These are phyloP conservation scores for Zapus hudsonius DNA, from an alignment of 2,113 vertebrate genomes.

Conservation along the genomic window DNA sequence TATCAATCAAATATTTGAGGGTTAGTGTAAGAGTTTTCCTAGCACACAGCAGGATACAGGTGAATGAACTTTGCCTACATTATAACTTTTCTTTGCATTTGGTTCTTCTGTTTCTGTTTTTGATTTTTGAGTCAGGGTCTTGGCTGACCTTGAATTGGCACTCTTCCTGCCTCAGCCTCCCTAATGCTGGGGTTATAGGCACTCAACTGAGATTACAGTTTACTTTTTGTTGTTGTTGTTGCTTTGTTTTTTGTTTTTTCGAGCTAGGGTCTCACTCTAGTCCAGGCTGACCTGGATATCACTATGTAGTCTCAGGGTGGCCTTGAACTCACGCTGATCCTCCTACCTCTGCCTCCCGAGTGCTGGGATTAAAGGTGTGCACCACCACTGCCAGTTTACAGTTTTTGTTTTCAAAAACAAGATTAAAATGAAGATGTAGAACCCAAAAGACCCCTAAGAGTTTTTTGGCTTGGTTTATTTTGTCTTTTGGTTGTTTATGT, in stretches of 20 bases:
- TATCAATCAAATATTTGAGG: background rate
- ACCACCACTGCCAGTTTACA: background rate
- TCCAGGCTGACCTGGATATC: too few relatives aligned
- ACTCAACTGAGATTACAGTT: too few relatives aligned
- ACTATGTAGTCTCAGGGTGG: too few relatives aligned
- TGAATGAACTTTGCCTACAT: background rate
- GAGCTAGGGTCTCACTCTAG: too few relatives aligned
- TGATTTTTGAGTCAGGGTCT: background rate
- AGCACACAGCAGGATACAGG: background rate
- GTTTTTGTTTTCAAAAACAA: conserved; percentile 39
- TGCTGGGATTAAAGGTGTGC: background rate
- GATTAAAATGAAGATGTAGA: background rate
- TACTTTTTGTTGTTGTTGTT: too few relatives aligned
- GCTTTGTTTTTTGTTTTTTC: too few relatives aligned
- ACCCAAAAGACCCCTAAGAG: background rate
- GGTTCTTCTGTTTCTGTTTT: background rate
- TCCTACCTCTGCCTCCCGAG: background rate
- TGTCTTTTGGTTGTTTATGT: background rate
- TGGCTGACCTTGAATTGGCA: background rate
- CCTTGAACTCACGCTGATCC: too few relatives aligned
- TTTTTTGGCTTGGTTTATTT: background rate
- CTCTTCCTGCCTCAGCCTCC: background rate
- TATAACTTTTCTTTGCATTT: conserved; percentile 26
- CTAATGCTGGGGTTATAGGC: background rate
- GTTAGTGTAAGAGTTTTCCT: background rate